Conservation (phyloP, 1,140 invertebrate species). For the Apis florea region DNA sequence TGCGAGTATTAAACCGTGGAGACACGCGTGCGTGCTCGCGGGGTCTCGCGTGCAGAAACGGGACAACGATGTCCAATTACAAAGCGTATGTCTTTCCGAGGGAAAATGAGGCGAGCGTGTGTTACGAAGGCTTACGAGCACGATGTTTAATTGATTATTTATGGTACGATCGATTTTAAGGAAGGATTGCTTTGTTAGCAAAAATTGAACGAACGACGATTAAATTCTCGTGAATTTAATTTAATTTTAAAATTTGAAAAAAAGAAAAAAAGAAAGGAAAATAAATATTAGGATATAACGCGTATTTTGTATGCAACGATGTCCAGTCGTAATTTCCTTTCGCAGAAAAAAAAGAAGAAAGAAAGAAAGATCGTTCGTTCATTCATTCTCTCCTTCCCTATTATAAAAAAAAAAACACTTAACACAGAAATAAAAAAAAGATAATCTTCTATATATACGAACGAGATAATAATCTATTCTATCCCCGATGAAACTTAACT, state of each 20-base stretch:
- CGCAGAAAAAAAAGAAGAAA: no score
- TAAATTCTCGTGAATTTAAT: no score
- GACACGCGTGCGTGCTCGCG: slow-evolving; percentile 58
- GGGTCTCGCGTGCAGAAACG: slow-evolving; percentile 5
- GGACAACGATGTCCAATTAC: neutral
- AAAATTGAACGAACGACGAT: neutral
- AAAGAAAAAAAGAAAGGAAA: neutral
- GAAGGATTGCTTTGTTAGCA: no score
- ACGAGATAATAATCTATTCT: neutral
- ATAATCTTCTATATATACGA: neutral
- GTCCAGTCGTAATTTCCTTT: no score
- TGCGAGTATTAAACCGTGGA: slow-evolving; percentile 21
- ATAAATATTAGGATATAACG: no score
- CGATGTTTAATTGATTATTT: neutral
- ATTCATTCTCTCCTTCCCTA: neutral
- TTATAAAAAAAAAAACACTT: neutral
- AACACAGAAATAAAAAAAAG: neutral
- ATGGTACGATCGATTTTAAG: neutral
- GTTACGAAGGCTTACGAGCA: neutral
- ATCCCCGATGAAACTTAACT: neutral
- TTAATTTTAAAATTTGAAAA: no score
- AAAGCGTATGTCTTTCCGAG: neutral
- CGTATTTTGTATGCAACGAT: no score
- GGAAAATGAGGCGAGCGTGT: neutral
- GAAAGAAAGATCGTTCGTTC: neutral